Conservation (phyloP, 2,113 vertebrate genomes). For the Trinectes maculatus region DNA sequence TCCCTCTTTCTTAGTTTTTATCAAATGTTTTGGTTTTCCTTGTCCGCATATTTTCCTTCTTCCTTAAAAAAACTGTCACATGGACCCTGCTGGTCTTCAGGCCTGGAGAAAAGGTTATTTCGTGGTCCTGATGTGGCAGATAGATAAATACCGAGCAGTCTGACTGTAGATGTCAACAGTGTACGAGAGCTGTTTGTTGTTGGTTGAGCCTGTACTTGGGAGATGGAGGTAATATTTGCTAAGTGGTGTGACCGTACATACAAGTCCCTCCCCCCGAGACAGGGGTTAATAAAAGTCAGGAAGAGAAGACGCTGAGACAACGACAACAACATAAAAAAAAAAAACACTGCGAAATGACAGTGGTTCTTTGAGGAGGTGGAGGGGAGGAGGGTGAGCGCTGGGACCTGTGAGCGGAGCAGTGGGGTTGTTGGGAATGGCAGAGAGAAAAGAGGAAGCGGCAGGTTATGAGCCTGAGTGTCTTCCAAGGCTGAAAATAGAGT, state of each 20-base stretch:
- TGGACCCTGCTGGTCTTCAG: not conserved
- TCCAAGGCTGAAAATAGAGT: conserved; percentile 64
- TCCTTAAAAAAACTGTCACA: not conserved
- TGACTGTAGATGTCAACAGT: not conserved
- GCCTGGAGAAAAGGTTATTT: not conserved
- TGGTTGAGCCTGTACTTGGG: not conserved
- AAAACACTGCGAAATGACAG: conserved; percentile 48
- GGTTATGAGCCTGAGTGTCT: conserved; percentile 60
- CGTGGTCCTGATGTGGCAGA: not conserved
- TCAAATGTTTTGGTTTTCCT: conserved; percentile 13
- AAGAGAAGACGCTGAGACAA: conserved; percentile 33
- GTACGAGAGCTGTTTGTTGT: not conserved
- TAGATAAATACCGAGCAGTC: conserved; percentile 7
- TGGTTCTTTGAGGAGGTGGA: not conserved
- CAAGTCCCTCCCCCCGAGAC: conserved; percentile 27
- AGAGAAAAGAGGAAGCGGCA: conserved; percentile 49
- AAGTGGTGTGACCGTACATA: not conserved
- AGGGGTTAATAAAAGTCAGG: conserved; percentile 41
- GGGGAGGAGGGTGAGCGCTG: conserved; percentile 28
- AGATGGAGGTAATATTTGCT: not conserved
- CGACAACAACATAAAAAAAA: conserved; percentile 23
- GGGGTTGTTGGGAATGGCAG: conserved; percentile 40
- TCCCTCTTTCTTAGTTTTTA: conserved; percentile 11
- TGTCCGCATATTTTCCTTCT: not conserved
- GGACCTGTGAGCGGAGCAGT: conserved; percentile 43